Evolutionary conservation across 2,888 invertebrate species (phyloP), one percentile per base, ranked within the genome.

Genomic region (Lumbricus terrestris): DNA sequence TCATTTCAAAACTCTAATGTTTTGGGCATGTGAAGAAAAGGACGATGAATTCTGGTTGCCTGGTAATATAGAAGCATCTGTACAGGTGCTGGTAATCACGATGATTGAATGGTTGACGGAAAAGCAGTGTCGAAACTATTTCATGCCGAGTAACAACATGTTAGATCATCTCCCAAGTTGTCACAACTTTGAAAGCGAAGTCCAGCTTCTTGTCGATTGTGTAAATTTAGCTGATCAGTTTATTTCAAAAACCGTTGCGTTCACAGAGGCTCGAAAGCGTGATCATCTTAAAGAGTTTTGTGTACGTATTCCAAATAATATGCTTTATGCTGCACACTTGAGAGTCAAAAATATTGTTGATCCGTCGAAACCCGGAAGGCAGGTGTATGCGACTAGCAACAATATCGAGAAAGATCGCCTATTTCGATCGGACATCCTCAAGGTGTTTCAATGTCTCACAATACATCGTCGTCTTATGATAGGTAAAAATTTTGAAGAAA

Each of bases 1-100:
- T 69, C 54, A 89, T 34, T 89, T 89, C 35, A 89, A 88, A 69
- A 89, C 89, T 33, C 69, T 89, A 47, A 89, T 89, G 89, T 69
- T 89, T 33, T 89, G 89, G 89, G 47, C 89, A 23, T 89, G 89
- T 69, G 89, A 89, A 47, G 35, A 89, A 8, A 42, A 35, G 20
- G 33, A 69, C 15, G 18, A 33, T 4, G 69, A 69, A 37, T 88
- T 88, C 33, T 88, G 88, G 88, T 29, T 23, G 20, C 40, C 23
- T 6, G 20, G 6, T 1, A 38, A 38, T 13, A 23, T 88, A 4
- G 88, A 38, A 38, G 4, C 23, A 0, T 38, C 88, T 38, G 88
- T 88, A 33, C 23, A 33, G 23, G 34, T 8, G 18, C 20, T 88
- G 33, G 42, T 88, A 20, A 6, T 42, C 20, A 16, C 1, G 13